Percentiles rank a stretch among this genome's conserved stretches.
phyloP scores from a whole-genome alignment of 2,113 vertebrate species.

The Globicephala melas region DNA sequence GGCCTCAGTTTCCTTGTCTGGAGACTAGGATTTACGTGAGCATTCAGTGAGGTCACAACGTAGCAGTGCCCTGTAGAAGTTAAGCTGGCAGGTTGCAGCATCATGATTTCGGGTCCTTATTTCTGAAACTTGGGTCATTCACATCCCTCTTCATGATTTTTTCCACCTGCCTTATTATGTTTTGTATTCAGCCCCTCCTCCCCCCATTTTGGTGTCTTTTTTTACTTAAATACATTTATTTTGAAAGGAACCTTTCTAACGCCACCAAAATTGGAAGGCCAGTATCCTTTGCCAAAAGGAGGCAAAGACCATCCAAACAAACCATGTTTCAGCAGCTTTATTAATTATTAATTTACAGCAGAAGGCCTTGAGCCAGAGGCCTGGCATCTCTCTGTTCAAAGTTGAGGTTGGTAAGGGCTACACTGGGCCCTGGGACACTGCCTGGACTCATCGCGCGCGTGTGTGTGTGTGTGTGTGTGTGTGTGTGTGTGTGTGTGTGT shows the following conservation, averaged over 20 bases:
- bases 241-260: neutral
- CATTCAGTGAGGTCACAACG: accelerated
- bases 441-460: neutral
- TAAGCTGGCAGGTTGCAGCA: neutral
- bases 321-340: neutral
- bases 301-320: neutral
- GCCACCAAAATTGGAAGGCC: neutral
- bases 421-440: neutral
- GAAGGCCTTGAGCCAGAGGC: neutral
- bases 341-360: neutral
- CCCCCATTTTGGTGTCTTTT: no score
- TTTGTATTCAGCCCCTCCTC: neutral
- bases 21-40: accelerated
- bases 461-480: no score
- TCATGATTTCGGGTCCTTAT: accelerated
- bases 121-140: neutral
- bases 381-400: neutral
- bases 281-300: neutral
- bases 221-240: neutral
- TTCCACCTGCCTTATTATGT: neutral
- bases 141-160: neutral
- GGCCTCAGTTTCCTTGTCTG: neutral
- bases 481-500: no score
- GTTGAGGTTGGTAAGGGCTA: neutral
- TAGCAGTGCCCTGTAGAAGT: no score